These are phyloP conservation scores for Hyla sarda DNA, from an alignment of 2,113 vertebrate species.

Conservation along the genomic window DNA sequence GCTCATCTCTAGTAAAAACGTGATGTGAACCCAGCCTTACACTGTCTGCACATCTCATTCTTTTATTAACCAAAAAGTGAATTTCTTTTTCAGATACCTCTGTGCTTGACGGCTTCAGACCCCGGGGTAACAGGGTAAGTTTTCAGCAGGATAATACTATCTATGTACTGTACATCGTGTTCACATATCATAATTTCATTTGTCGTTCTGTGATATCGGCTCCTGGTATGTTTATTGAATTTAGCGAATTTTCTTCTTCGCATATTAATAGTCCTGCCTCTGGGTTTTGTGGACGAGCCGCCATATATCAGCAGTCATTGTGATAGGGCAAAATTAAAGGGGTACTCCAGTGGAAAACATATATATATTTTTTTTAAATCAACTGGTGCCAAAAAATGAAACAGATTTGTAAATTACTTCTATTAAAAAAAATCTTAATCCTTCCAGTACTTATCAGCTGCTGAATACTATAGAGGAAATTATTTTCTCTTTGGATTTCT, in stretches of 20 bases:
- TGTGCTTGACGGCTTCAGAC: conserved; percentile 76
- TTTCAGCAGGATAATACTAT: background rate
- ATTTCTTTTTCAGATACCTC: conserved; percentile 76
- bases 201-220: background rate
- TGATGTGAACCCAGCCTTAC: background rate
- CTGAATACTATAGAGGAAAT: no score
- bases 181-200: background rate
- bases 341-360: no score
- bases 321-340: no score
- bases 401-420: no score
- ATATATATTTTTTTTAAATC: no score
- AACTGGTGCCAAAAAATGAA: no score
- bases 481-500: no score
- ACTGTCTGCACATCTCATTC: background rate
- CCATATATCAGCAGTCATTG: no score
- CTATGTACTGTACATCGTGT: no score
- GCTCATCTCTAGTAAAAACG: no score
- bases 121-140: conserved; percentile 77
- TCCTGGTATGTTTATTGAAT: background rate
- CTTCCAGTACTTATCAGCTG: no score
- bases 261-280: background rate
- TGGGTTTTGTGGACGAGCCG: background rate
- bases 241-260: background rate
- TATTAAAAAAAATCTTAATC: no score
- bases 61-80: background rate